These are phyloP conservation scores for Psettodes erumei DNA, from an alignment of 2,113 vertebrate genomes.

Conservation along the genomic window DNA sequence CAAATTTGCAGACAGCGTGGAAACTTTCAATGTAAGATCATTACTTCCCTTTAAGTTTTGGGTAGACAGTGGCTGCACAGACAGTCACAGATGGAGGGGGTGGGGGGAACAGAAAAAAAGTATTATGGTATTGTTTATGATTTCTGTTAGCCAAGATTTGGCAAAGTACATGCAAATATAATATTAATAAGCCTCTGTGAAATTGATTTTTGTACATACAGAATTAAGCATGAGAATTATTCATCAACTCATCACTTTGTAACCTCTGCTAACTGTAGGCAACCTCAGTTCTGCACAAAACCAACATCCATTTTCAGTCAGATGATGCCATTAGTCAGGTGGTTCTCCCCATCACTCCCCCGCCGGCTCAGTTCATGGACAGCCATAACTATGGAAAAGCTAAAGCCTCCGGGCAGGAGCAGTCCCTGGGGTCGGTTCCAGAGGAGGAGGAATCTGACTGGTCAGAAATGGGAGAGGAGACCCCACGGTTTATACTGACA, in stretches of 20 bases:
- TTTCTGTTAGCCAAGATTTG: neutral
- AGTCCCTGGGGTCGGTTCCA: constrained; percentile 74
- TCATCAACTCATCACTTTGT: constrained; percentile 25
- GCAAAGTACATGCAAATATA: neutral
- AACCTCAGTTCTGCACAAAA: constrained; percentile 62
- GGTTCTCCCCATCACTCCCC: constrained; percentile 66
- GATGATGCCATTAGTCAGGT: constrained; percentile 62
- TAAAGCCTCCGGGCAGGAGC: constrained; percentile 68
- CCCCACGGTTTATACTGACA: constrained; percentile 56
- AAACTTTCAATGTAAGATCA: constrained; percentile 80
- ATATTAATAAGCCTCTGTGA: neutral
- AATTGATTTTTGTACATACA: neutral
- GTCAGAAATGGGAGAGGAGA: constrained; percentile 81
- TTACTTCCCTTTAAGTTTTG: neutral
- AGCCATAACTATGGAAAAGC: constrained; percentile 60
- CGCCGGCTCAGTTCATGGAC: constrained; percentile 82
- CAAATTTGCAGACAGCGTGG: constrained; percentile 76
- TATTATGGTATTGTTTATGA: neutral
- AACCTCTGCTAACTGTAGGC: constrained; percentile 58
- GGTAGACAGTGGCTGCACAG: neutral
- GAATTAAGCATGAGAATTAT: too few relatives aligned
- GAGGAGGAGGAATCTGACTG: constrained; percentile 85
- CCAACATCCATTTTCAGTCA: constrained; percentile 63
- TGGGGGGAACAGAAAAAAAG: neutral
- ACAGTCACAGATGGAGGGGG: neutral